Evolutionary conservation across 2,797 vertebrate species (phyloP).

Genomic region (Manis javanica): DNA sequence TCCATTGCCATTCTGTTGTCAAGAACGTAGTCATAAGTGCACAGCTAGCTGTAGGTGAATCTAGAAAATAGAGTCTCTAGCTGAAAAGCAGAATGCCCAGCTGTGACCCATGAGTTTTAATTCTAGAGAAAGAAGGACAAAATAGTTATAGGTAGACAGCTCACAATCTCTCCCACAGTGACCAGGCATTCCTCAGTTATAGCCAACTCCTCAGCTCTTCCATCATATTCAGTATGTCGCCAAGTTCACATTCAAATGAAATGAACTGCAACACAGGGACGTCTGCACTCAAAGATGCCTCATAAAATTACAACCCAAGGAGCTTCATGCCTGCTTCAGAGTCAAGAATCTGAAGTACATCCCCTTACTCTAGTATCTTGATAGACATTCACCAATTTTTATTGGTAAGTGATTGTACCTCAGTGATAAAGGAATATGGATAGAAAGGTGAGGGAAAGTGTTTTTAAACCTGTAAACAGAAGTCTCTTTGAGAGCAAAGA

Average conservation of each 20-base stretch:
- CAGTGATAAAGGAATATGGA: not conserved
- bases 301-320: not conserved
- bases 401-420: not conserved
- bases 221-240: not conserved
- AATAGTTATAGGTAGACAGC: not conserved
- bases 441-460: not conserved
- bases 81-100: not conserved
- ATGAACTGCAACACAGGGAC: not conserved
- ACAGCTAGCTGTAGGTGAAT: not conserved
- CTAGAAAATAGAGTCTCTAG: not conserved
- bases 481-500: not conserved
- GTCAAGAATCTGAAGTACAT: not conserved
- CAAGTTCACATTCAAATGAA: not conserved
- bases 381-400: not conserved
- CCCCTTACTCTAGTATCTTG: not conserved
- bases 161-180: not conserved
- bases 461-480: not conserved
- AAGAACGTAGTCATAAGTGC: not conserved
- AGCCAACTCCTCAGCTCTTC: not conserved
- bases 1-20: not conserved
- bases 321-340: not conserved
- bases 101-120: not conserved
- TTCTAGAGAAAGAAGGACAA: not conserved
- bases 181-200: not conserved
- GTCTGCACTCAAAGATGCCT: not conserved